These are phyloP conservation scores for Trileptium ribeirensis DNA, from an alignment of 2,888 invertebrate genomes.

Conservation along the genomic window DNA sequence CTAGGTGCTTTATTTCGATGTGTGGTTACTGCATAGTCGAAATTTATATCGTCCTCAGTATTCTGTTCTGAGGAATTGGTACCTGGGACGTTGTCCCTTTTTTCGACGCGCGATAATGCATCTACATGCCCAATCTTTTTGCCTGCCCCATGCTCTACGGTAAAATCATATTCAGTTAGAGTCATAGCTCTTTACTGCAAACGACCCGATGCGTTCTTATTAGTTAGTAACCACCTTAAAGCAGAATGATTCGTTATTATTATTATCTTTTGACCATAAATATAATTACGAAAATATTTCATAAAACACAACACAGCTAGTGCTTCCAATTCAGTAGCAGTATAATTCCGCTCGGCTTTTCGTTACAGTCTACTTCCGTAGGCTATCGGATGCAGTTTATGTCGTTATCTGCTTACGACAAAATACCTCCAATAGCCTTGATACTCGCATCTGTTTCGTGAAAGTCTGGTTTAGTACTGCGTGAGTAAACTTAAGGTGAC, in stretches of 20 bases:
- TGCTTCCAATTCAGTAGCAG: constrained; percentile 37
- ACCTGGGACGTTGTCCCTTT: not conserved
- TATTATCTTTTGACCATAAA: constrained; percentile 19
- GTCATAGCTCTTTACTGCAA: constrained; percentile 54
- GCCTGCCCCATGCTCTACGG: constrained; percentile 52
- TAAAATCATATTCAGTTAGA: constrained; percentile 51
- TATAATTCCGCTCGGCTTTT: constrained; percentile 35
- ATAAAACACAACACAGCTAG: constrained; percentile 37
- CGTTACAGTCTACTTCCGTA: constrained; percentile 37
- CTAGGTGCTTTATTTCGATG: not conserved
- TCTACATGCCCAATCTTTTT: constrained; percentile 52
- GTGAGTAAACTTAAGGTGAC: too few relatives aligned
- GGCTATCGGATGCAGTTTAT: constrained; percentile 34
- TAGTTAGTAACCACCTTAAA: constrained; percentile 34
- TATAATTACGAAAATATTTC: constrained; percentile 23
- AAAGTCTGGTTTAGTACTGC: too few relatives aligned
- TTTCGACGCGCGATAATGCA: constrained; percentile 46
- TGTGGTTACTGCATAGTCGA: not conserved
- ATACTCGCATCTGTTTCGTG: constrained; percentile 38
- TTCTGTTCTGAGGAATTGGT: too few relatives aligned
- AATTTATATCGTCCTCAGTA: not conserved
- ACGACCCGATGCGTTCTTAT: constrained; percentile 53
- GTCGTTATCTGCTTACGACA: constrained; percentile 34
- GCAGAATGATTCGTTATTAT: constrained; percentile 29
- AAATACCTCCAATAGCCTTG: constrained; percentile 38